phyloP scores from a whole-genome alignment of 30 jellyfish, hydroid and myxozoan genomes.

The Catostylus mosaicus region DNA sequence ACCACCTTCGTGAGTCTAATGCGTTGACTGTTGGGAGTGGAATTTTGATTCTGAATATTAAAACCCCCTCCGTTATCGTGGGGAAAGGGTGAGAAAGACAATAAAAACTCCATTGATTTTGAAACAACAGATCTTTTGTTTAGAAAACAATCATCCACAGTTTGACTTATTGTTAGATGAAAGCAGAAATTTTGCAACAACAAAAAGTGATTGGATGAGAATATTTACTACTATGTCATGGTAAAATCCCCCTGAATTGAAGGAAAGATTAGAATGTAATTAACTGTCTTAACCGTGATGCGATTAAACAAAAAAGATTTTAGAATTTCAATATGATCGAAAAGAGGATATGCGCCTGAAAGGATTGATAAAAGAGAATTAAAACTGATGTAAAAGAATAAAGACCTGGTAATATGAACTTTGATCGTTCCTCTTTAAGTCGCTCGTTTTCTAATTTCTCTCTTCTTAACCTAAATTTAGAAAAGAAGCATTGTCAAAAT shows the following conservation, averaged over 20 bases:
- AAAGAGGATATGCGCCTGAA: neutral
- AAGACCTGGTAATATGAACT: slow-evolving; percentile 47
- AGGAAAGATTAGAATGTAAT: neutral
- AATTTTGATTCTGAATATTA: no score
- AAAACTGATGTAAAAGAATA: neutral
- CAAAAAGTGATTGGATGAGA: no score
- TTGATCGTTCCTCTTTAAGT: slow-evolving; percentile 15
- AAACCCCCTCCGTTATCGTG: no score
- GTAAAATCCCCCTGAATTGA: neutral
- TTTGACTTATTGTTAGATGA: no score
- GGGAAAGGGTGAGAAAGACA: no score
- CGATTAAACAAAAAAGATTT: neutral
- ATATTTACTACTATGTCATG: neutral
- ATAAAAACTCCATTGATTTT: no score
- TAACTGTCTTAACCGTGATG: neutral
- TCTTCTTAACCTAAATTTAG: slow-evolving; percentile 15
- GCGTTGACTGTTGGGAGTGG: no score
- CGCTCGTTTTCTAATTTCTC: slow-evolving; percentile 44
- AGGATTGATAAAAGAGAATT: neutral
- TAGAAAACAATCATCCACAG: no score
- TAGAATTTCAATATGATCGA: neutral
- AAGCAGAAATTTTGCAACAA: no score
- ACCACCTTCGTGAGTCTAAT: no score
- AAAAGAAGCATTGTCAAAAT: neutral
- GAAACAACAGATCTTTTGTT: no score